Base-by-base conservation (phyloP, 2,888 invertebrate species). In the Parelbella ahira region DNA sequence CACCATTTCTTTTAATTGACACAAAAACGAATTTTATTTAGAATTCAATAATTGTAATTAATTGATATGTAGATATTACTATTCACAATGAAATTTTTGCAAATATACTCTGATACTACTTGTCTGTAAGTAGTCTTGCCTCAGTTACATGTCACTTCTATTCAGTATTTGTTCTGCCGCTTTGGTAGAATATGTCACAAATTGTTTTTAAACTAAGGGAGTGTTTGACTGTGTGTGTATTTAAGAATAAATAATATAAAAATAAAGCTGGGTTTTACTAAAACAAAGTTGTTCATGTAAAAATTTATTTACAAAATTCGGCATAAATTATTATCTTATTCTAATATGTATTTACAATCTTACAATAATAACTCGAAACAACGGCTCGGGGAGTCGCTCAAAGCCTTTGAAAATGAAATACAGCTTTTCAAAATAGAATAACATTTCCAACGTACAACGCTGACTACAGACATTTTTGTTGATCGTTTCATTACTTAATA, bases 271-370 rank as follows among this genome's bases (percentile, higher is more conserved):
- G 2, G 15, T 15, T 15, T 15, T 15, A 50, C 32, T 50, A 19
- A 44, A 45, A 50, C 41, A 27, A 44, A 29, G 13, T 21, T 15
- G 28, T 37, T 47, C 30, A 18, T 43, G 49, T 53, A 49, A 50
- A 65, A 63, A 62, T 84, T 82, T 87, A 87, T 86, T 84, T 86
- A 86, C 86, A 86, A 75, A 72, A 65, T 51, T 49, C 63, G 63
- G 68, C 72, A 86, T 86, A 86, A 87, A 86, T 87, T 80, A 87
- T 77, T 61, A 54, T 49, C 72, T 74, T 78, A 82, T 30, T 46
- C 51, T 78, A 80, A 53, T 63, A 69, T 72, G 72, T 87, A 87
- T 87, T 80, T 87, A 87, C 86, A 87, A 75, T 79, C 82, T 84
- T 84, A 84, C 67, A 50, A 50, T 54, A 51, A 45, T 47, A n/a